These are phyloP conservation scores for Sturnus vulgaris DNA, from an alignment of 2,113 vertebrate genomes.

Conservation along the genomic window DNA sequence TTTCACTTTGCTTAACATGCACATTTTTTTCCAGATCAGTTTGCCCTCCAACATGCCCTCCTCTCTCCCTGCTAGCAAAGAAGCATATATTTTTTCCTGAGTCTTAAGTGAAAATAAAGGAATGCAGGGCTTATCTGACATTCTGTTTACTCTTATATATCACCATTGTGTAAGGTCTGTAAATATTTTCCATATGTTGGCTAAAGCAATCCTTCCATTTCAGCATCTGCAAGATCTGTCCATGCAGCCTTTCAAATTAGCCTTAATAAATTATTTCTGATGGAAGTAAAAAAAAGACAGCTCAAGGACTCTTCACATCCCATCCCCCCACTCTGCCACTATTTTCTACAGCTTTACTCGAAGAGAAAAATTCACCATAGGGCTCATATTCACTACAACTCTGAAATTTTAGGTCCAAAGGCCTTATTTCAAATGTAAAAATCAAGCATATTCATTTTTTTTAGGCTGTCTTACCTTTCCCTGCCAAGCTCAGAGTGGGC, in stretches of 20 bases:
- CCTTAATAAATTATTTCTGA: background rate
- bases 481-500: background rate
- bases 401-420: background rate
- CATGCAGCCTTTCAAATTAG: background rate
- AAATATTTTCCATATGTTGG: constrained; percentile 56
- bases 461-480: background rate
- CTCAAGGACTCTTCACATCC: background rate
- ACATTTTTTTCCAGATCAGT: background rate
- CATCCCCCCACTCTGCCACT: background rate
- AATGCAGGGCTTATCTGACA: constrained; percentile 45
- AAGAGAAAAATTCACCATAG: background rate
- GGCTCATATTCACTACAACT: background rate
- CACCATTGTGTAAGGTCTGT: background rate
- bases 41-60: background rate
- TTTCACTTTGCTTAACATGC: background rate
- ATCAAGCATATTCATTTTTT: background rate
- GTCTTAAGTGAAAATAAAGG: constrained; percentile 25
- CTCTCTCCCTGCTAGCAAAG: background rate
- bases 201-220: constrained; percentile 6
- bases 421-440: background rate
- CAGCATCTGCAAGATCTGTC: background rate
- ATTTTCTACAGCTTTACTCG: background rate
- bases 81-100: background rate
- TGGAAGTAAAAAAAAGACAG: background rate
- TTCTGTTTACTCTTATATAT: constrained; percentile 40